phyloP scores from a whole-genome alignment of 64 coral and sea anemone genomes.

The Hydrozoanthus tunicans region DNA sequence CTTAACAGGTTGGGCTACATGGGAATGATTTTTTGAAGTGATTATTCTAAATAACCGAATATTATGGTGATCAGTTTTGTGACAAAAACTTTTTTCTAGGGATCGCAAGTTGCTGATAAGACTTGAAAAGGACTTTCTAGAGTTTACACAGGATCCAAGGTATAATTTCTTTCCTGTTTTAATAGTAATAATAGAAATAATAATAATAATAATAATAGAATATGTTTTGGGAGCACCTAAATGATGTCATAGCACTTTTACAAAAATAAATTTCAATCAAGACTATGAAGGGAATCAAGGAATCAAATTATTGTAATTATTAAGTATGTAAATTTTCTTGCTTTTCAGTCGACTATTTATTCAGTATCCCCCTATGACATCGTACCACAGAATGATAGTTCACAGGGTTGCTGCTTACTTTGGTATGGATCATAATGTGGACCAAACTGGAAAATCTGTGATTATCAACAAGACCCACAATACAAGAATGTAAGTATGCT shows the following conservation, averaged over 20 bases:
- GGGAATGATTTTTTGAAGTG: background rate
- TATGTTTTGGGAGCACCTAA: too few species aligned
- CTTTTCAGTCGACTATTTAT: slow-evolving; percentile 76
- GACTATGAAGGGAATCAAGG: background rate
- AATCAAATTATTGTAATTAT: background rate
- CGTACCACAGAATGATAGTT: slow-evolving; percentile 99
- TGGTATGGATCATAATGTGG: slow-evolving; percentile 99
- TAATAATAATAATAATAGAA: too few species aligned
- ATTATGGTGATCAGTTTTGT: background rate
- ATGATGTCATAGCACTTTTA: too few species aligned
- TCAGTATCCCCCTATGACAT: slow-evolving; percentile 99
- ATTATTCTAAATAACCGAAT: background rate
- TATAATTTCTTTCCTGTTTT: background rate
- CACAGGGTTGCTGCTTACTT: slow-evolving; percentile 98
- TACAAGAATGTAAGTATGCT: slow-evolving; percentile 95
- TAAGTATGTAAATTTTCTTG: background rate
- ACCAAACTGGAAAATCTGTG: slow-evolving; percentile 92
- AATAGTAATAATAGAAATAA: too few species aligned
- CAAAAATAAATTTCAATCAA: too few species aligned
- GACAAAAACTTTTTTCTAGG: slow-evolving; percentile 44
- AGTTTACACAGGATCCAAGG: slow-evolving; percentile 91
- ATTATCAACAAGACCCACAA: slow-evolving; percentile 93
- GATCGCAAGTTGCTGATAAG: slow-evolving; percentile 93
- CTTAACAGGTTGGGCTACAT: too few species aligned
- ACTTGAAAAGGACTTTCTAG: slow-evolving; percentile 95